phyloP scores from a whole-genome alignment of 64 coral and sea anemone species.

The Montipora capricornis region DNA sequence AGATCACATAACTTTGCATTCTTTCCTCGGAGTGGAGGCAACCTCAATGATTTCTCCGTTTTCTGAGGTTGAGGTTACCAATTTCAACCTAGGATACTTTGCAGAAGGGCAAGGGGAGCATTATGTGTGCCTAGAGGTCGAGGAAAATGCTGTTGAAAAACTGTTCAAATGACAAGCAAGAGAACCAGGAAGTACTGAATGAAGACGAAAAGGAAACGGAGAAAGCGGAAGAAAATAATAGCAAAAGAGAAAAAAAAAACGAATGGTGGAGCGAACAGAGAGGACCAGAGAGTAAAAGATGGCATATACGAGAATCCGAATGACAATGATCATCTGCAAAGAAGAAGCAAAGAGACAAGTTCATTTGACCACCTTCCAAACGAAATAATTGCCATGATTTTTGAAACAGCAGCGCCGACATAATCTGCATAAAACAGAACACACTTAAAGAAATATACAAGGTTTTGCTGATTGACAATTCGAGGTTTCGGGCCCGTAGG shows the following conservation, averaged over 20 bases:
- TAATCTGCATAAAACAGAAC: too few species aligned
- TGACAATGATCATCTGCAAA: slow-evolving; percentile 43
- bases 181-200: slow-evolving; percentile 54
- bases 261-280: slow-evolving; percentile 53
- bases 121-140: slow-evolving; percentile 48
- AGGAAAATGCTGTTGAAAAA: slow-evolving; percentile 60
- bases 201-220: slow-evolving; percentile 43
- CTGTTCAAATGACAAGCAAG: slow-evolving; percentile 64
- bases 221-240: slow-evolving; percentile 45
- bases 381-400: slow-evolving; percentile 70
- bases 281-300: slow-evolving; percentile 50
- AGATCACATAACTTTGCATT: slow-evolving; percentile 52
- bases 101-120: slow-evolving; percentile 57
- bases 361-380: slow-evolving; percentile 44
- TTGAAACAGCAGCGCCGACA: slow-evolving; percentile 28
- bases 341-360: slow-evolving; percentile 3
- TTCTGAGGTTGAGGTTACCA: slow-evolving; percentile 23
- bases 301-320: slow-evolving; percentile 53
- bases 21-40: slow-evolving; percentile 9
- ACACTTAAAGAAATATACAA: too few species aligned
- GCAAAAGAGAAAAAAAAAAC: slow-evolving; percentile 57
- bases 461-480: too few species aligned
- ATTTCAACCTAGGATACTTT: neutral
- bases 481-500: too few species aligned
- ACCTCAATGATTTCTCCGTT: slow-evolving; percentile 10